phyloP scores from a whole-genome alignment of 37 sponge, comb jelly and placozoan genomes.

The Chondrilla cf. caribensis region DNA sequence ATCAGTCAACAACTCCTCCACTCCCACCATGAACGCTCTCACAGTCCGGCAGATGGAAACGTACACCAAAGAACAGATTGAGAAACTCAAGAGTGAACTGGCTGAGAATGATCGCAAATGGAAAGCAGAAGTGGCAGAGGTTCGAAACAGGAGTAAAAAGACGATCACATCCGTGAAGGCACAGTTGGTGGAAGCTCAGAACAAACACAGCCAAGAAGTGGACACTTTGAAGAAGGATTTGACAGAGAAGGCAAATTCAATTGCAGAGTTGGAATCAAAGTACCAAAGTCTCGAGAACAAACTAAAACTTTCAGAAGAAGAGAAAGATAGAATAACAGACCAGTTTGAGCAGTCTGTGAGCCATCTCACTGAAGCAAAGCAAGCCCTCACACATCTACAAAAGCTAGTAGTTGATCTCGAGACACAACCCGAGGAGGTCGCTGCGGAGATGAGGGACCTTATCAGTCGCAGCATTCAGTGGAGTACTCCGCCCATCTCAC shows the following conservation, averaged over 20 bases:
- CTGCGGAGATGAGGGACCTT: background rate
- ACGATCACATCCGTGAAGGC: slow-evolving; percentile 21
- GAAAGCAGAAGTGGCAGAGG: slow-evolving; percentile 31
- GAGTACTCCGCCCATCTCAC: slow-evolving; percentile 1
- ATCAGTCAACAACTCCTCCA: background rate
- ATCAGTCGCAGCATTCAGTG: slow-evolving; percentile 6
- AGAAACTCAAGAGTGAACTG: slow-evolving; percentile 2
- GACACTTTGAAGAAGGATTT: background rate
- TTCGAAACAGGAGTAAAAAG: slow-evolving; percentile 38
- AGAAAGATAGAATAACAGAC: background rate
- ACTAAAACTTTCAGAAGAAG: background rate
- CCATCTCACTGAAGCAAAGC: background rate
- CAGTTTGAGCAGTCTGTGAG: background rate
- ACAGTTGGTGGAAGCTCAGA: slow-evolving; percentile 35
- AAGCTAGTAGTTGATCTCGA: background rate
- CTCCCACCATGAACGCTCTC: background rate
- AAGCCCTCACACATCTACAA: background rate
- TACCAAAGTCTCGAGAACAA: background rate
- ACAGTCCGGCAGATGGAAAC: slow-evolving; percentile 19
- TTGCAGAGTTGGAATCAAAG: slow-evolving; percentile 7
- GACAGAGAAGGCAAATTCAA: background rate
- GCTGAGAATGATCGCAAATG: slow-evolving; percentile 15
- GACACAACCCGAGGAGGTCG: background rate
- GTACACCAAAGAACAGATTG: slow-evolving; percentile 18
- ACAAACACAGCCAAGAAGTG: slow-evolving; percentile 11